Conservation (phyloP, 2,797 vertebrate species). For the Acridotheres tristis region DNA sequence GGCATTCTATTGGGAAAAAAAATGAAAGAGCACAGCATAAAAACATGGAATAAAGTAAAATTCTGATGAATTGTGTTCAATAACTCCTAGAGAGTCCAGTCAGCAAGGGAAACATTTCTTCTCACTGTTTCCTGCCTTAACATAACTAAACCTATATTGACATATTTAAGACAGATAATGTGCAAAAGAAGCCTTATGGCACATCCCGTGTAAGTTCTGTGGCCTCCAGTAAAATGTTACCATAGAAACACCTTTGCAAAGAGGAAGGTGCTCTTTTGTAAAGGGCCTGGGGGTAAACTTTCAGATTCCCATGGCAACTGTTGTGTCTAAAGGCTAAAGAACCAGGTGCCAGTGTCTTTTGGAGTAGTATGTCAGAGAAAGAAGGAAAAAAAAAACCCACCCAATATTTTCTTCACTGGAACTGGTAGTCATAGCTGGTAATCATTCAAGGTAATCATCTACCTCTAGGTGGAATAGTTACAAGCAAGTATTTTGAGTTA, state of each 20-base stretch:
- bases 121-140: slow-evolving; percentile 16
- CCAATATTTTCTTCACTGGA: slow-evolving; percentile 57
- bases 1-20: background rate
- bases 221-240: slow-evolving; percentile 71
- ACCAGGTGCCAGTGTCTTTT: slow-evolving; percentile 49
- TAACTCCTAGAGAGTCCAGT: background rate
- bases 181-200: slow-evolving; percentile 46
- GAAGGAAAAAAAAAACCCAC: background rate
- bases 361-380: slow-evolving; percentile 30
- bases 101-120: slow-evolving; percentile 5
- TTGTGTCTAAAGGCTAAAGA: slow-evolving; percentile 61
- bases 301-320: slow-evolving; percentile 74
- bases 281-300: slow-evolving; percentile 61
- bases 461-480: background rate
- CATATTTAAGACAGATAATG: slow-evolving; percentile 43
- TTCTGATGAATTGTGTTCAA: background rate
- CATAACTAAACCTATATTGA: slow-evolving; percentile 17
- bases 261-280: slow-evolving; percentile 62
- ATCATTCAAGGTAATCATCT: background rate
- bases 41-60: slow-evolving; percentile 43
- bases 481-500: background rate
- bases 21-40: background rate
- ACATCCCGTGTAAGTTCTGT: slow-evolving; percentile 52
- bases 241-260: slow-evolving; percentile 71
- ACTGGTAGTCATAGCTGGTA: slow-evolving; percentile 24